Evolutionary conservation across 2,888 invertebrate genomes (phyloP).

Genomic region (Saturnia japonica): DNA sequence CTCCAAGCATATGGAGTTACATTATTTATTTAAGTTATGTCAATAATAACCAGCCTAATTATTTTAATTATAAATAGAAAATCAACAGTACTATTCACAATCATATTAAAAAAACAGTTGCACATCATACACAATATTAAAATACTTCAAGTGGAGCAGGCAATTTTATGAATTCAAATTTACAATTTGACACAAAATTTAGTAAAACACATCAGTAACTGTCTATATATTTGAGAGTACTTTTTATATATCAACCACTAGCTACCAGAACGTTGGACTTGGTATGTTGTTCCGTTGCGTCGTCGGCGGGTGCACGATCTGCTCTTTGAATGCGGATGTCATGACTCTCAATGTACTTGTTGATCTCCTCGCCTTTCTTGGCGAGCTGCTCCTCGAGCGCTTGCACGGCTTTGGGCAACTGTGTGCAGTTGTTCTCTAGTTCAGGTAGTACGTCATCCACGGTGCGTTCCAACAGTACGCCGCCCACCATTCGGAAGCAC

Average conservation of each 20-base stretch:
- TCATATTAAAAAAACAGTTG: background rate
- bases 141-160: background rate
- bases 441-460: slow-evolving; percentile 95
- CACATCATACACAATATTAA: too few species aligned
- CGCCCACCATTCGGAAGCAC: slow-evolving; percentile 97
- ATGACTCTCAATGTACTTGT: slow-evolving; percentile 94
- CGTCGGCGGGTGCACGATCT: slow-evolving; percentile 48
- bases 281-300: slow-evolving; percentile 44
- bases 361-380: slow-evolving; percentile 94
- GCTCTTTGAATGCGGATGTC: slow-evolving; percentile 89
- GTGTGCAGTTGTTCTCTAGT: slow-evolving; percentile 89
- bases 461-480: slow-evolving; percentile 95
- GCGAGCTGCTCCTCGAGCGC: slow-evolving; percentile 90
- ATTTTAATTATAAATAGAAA: too few species aligned
- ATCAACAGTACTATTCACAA: too few species aligned
- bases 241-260: slow-evolving; percentile 48
- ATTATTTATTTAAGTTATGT: too few species aligned
- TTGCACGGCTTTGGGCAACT: slow-evolving; percentile 90
- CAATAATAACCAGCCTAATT: too few species aligned
- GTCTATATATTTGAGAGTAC: background rate
- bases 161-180: too few species aligned
- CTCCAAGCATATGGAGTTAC: too few species aligned
- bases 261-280: slow-evolving; percentile 82
- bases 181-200: background rate
- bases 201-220: background rate